phyloP scores from a whole-genome alignment of 2,113 vertebrate species.

The Lepisosteus osseus region DNA sequence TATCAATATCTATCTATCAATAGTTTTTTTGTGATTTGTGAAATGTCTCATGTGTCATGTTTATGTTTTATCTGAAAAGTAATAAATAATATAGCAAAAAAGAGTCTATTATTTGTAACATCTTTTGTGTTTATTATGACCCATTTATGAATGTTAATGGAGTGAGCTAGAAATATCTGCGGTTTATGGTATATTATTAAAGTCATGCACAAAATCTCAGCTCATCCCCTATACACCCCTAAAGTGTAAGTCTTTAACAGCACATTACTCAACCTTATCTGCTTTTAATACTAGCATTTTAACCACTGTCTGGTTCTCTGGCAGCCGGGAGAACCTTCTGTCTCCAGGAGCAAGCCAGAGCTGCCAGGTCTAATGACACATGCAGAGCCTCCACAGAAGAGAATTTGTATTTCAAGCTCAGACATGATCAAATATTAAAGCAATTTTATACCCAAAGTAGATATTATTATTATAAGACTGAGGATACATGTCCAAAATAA shows the following conservation, averaged over 20 bases:
- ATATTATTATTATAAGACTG: no score
- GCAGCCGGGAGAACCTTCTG: constrained; percentile 10
- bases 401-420: no score
- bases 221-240: constrained; percentile 39
- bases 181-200: constrained; percentile 40
- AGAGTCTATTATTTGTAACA: constrained; percentile 9
- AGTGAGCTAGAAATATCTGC: constrained; percentile 41
- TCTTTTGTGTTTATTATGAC: constrained; percentile 33
- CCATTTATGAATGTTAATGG: constrained; percentile 29
- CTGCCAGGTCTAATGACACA: constrained; percentile 41
- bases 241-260: constrained; percentile 35
- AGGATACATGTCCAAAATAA: no score
- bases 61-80: not conserved
- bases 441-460: no score
- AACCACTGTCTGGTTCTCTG: constrained; percentile 34
- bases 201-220: constrained; percentile 39
- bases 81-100: constrained; percentile 23
- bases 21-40: not conserved
- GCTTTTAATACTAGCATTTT: constrained; percentile 33
- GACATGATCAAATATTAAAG: no score
- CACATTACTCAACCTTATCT: constrained; percentile 40
- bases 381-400: not conserved
- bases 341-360: constrained; percentile 34
- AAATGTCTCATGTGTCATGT: not conserved
- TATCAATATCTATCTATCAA: not conserved